Evolutionary conservation across 2,888 invertebrate species (phyloP), one percentile per base, ranked within the genome.

Genomic region (Tetranychus truncatus): DNA sequence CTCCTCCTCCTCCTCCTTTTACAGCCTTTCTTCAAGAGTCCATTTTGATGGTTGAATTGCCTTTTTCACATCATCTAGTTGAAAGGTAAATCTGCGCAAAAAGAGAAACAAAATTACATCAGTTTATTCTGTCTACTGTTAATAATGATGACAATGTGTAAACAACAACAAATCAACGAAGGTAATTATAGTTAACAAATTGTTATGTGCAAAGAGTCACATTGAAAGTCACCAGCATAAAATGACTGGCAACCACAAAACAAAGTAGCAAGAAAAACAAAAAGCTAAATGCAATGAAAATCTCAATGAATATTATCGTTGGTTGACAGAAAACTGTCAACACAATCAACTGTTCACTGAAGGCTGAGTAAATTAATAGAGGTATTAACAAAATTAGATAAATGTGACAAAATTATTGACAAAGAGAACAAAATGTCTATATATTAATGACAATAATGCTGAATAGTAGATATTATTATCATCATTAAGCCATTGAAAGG

Each of bases 161-260:
- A 34, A 34, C 34, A 55, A 55, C 55, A 55, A 55, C 55, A 55
- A 55, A 55, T 55, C 55, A 55, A 55, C 46, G 15, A 55, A 55
- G 55, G 55, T 55, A 55, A 55, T 55, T 55, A 55, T 55, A 15
- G 55, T 55, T 55, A 55, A 55, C 55, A 55, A 55, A 55, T 15
- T 55, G 55, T 55, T 55, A 55, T 55, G 3, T 34, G 34, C 34
- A 34, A 34, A 34, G 34, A 96, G 91, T 81, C 93, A 92, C 80
- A 99, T 84, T 0, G 94, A 95, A 0, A 96, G 99, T 78, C 99
- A 85, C 81, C 99, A 97, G 75, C 90, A 89, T 24, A 99, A 89
- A 89, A 99, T 89, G 0, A 99, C 99, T 85, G 99, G 99, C 82
- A 95, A 99, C 84, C 99, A 99, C 15, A 99, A 86, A 20, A 99